A percentile compares a stretch with the other conserved stretches of the same genome.
Evolutionary conservation across 35 echinoderm and acorn worm genomes (phyloP).

Genomic region (Heliocidaris tuberculata): DNA sequence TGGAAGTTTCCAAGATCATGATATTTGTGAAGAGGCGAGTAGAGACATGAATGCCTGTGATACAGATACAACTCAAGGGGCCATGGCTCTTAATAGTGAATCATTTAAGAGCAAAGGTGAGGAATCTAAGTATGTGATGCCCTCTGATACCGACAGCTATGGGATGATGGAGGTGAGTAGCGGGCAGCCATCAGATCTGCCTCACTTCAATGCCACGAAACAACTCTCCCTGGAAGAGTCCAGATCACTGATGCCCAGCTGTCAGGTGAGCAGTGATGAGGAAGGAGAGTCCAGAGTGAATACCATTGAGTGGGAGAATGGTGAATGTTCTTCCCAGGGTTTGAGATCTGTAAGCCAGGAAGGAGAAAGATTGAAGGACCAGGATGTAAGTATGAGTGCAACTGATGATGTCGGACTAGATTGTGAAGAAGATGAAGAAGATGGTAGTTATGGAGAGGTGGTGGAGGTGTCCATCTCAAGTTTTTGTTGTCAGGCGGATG

Average conservation of each 20-base stretch:
- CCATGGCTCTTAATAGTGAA: neutral
- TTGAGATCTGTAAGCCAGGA: neutral
- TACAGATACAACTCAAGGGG: neutral
- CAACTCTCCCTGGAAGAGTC: constrained; percentile 34
- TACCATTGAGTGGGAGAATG: constrained; percentile 37
- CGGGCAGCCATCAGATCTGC: constrained; percentile 7
- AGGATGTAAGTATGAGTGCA: neutral
- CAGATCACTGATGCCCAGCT: neutral
- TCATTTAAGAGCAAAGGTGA: neutral
- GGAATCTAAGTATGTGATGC: constrained; percentile 17
- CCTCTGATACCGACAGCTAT: constrained; percentile 47
- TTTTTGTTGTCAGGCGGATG: constrained; percentile 34
- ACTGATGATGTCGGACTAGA: neutral
- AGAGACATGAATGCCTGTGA: neutral
- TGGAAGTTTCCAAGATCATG: neutral
- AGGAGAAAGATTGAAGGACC: neutral
- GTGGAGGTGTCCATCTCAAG: constrained; percentile 37
- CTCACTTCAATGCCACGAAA: constrained; percentile 22
- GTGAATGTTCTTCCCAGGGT: neutral
- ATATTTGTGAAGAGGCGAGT: neutral
- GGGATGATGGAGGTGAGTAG: constrained; percentile 21
- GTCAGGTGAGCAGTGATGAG: neutral
- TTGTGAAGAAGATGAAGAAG: constrained; percentile 19
- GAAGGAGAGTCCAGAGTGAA: neutral
- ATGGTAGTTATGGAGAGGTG: constrained; percentile 22